Evolutionary conservation across 2,888 invertebrate species (phyloP).

Genomic region (Timema cristinae): DNA sequence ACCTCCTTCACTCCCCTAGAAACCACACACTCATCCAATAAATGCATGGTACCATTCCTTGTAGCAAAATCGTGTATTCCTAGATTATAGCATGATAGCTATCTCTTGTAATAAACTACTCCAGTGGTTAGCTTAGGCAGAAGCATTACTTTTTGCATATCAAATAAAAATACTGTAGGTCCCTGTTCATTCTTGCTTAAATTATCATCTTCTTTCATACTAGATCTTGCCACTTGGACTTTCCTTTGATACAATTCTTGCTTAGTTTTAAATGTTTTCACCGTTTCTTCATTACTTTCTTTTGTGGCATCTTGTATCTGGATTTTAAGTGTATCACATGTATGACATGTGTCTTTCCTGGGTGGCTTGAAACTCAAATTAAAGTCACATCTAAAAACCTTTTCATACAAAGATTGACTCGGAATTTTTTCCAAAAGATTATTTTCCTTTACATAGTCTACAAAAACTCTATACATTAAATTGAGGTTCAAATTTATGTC

Average conservation of each 20-base stretch:
- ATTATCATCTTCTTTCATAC: not conserved
- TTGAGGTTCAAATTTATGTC: not conserved
- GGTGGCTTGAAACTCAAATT: slow-evolving; percentile 10
- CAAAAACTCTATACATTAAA: slow-evolving; percentile 10
- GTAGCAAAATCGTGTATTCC: not conserved
- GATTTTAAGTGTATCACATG: slow-evolving; percentile 1
- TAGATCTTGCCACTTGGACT: too few relatives aligned
- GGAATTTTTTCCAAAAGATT: not conserved
- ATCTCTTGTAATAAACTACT: slow-evolving; percentile 7
- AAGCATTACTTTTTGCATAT: slow-evolving; percentile 14
- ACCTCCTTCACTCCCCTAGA: slow-evolving; percentile 1
- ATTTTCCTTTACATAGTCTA: slow-evolving; percentile 3
- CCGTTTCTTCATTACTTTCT: not conserved
- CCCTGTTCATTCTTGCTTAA: not conserved
- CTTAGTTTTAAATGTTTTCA: not conserved
- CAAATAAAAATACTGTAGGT: slow-evolving; percentile 7
- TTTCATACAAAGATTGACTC: slow-evolving; percentile 1
- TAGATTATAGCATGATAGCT: slow-evolving; percentile 1
- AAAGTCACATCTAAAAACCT: slow-evolving; percentile 12
- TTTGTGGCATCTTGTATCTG: not conserved
- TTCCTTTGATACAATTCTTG: slow-evolving; percentile 3
- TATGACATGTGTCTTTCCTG: slow-evolving; percentile 9
- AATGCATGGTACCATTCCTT: not conserved
- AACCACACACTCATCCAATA: not conserved
- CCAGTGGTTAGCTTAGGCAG: not conserved